Conservation (phyloP, 2,888 invertebrate species). For the Julus scanicus region DNA sequence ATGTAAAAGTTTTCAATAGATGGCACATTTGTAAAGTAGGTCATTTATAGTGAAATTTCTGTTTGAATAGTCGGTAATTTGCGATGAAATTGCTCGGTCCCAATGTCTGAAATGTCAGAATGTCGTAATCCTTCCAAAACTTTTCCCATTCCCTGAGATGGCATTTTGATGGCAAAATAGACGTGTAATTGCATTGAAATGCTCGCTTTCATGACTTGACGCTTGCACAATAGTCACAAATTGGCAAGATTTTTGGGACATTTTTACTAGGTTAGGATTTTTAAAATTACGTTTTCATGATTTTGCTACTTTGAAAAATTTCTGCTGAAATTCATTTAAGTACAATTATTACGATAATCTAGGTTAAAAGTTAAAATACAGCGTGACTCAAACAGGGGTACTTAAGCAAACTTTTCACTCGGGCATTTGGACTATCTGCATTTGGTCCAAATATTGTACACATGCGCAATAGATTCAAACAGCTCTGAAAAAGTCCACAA, state of each 20-base stretch:
- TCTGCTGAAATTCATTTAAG: background rate
- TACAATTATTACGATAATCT: background rate
- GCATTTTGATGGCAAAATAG: background rate
- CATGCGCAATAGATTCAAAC: too few relatives aligned
- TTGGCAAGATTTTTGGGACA: background rate
- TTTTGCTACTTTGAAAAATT: background rate
- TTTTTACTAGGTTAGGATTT: background rate
- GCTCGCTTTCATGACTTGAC: background rate
- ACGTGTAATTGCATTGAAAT: conserved; percentile 24
- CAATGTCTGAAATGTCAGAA: background rate
- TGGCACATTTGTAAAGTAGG: background rate
- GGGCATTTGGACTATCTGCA: too few relatives aligned
- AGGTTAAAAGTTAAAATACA: background rate
- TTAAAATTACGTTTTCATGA: background rate
- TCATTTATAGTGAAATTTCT: background rate
- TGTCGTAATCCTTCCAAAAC: conserved; percentile 3
- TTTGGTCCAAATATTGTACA: too few relatives aligned
- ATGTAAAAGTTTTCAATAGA: background rate
- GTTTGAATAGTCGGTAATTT: background rate
- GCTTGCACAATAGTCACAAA: background rate
- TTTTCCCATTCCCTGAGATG: background rate
- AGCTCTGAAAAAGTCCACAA: too few relatives aligned
- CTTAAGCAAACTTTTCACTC: too few relatives aligned
- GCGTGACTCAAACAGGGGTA: background rate
- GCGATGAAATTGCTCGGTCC: background rate